A percentile compares a stretch with the other conserved stretches of the same genome.
These are phyloP conservation scores for Sceliomorpha sp. DNA, from an alignment of 2,888 invertebrate species.

Conservation along the genomic window DNA sequence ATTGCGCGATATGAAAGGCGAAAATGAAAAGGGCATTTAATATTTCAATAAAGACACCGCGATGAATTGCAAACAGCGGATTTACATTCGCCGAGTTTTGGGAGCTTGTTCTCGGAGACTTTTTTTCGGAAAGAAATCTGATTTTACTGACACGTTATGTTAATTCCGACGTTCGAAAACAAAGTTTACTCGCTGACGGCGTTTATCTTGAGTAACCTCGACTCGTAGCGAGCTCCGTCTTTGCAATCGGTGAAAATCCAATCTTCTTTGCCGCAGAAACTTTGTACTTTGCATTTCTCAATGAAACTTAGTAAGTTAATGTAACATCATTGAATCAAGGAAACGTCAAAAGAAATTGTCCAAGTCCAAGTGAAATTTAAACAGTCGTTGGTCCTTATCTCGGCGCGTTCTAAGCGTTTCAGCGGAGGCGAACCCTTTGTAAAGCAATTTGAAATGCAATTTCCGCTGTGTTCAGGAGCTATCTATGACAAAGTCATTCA, in stretches of 20 bases:
- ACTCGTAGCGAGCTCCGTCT: slow-evolving; percentile 24
- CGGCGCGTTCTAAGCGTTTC: slow-evolving; percentile 23
- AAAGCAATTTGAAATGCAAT: slow-evolving; percentile 73
- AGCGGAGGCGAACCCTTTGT: slow-evolving; percentile 50
- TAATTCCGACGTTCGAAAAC: slow-evolving; percentile 57
- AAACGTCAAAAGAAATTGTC: slow-evolving; percentile 49
- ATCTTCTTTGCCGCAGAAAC: slow-evolving; percentile 56
- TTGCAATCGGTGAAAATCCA: slow-evolving; percentile 58
- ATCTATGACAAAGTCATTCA: slow-evolving; percentile 50
- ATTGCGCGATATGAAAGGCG: neutral
- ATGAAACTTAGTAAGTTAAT: slow-evolving; percentile 52
- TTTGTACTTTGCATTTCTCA: slow-evolving; percentile 59
- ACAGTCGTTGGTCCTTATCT: slow-evolving; percentile 43
- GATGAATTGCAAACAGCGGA: slow-evolving; percentile 34
- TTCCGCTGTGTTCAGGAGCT: slow-evolving; percentile 60
- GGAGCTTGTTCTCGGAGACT: slow-evolving; percentile 20
- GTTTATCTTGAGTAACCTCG: slow-evolving; percentile 58
- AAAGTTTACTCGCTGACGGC: slow-evolving; percentile 56
- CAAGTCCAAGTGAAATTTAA: slow-evolving; percentile 47
- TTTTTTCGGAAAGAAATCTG: slow-evolving; percentile 32
- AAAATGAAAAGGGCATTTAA: slow-evolving; percentile 12
- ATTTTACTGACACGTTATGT: slow-evolving; percentile 54
- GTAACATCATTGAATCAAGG: slow-evolving; percentile 53
- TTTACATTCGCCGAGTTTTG: slow-evolving; percentile 24
- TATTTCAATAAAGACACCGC: slow-evolving; percentile 29